Base-by-base conservation (phyloP, 1,140 invertebrate species). In the Rhagoletis zephyria region DNA sequence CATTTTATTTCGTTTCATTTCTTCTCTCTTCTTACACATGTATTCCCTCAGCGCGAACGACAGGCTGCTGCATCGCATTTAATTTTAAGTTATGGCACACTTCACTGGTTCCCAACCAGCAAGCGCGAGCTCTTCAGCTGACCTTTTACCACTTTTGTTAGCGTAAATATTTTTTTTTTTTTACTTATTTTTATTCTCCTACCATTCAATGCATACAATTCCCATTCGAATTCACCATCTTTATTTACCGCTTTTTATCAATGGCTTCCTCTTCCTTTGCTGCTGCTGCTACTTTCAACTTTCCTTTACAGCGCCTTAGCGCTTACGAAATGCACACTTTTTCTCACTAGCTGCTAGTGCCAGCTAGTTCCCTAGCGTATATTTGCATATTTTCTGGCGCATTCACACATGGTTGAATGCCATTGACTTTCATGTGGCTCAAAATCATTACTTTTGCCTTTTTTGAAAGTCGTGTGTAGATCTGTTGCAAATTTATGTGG, bases 361-460 rank as follows among this genome's bases (percentile, higher is more conserved):
- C 67, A 70, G 67, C 67, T 30, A 45, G 45, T 70, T 70, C 67
- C 67, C 67, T 45, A 42, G 10, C 67, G 10, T 40, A 70, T 45
- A 42, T 70, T 70, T 70, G 67, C 67, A 70, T 45, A 48, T 42
- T 70, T 70, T 70, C 67, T 45, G 67, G 67, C 67, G 67, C 67
- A 70, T 45, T 70, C 67, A 70, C 40, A 45, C 67, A 45, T 70
- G 40, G 40, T 30, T 70, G 67, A 40, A 70, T 70, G 67, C 67
- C 67, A 70, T 70, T 70, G 67, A 70, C 42, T 70, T 45, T 67
- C 64, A 12, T 70, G 67, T 48, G 2, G 10, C 42, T 10, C 3
- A 70, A 12, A 70, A 70, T 40, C 65, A 10, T 16, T 4, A 70
- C 12, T 70, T 70, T 45, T 70, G 5, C 51, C 51, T 56, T 56